Conservation (phyloP, 92 coral and sea anemone species). For the Muricea muricata region DNA sequence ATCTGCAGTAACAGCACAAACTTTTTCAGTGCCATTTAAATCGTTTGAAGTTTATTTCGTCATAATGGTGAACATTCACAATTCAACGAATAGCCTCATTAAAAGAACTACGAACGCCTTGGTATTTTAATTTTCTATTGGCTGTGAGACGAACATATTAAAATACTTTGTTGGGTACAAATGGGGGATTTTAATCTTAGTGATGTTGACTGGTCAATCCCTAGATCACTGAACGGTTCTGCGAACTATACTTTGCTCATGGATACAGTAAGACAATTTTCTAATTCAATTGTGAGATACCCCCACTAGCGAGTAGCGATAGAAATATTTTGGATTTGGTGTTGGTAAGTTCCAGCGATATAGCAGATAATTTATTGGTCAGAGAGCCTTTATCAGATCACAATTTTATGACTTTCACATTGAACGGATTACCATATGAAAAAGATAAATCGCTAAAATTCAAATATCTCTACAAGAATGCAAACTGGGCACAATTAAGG, state of each 20-base stretch:
- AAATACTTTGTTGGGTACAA: too few relatives aligned
- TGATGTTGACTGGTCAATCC: background rate
- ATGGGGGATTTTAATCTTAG: background rate
- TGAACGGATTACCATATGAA: background rate
- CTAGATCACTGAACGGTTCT: background rate
- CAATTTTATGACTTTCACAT: background rate
- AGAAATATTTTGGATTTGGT: background rate
- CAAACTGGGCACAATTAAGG: slow-evolving; percentile 6
- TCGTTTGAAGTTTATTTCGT: too few relatives aligned
- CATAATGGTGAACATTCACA: too few relatives aligned
- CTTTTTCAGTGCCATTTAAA: too few relatives aligned
- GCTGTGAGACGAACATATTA: too few relatives aligned
- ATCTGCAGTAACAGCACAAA: too few relatives aligned
- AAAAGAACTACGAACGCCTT: too few relatives aligned
- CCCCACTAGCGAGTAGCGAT: background rate
- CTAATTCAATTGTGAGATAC: background rate
- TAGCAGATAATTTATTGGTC: background rate
- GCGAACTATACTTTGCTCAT: background rate
- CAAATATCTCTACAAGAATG: background rate
- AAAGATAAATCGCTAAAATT: background rate
- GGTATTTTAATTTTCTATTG: too few relatives aligned
- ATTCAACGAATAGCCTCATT: too few relatives aligned
- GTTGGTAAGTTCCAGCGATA: background rate
- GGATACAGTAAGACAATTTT: background rate
- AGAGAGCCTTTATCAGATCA: background rate